phyloP scores from a whole-genome alignment of 2,888 invertebrate species.

The Masnerella sp. region DNA sequence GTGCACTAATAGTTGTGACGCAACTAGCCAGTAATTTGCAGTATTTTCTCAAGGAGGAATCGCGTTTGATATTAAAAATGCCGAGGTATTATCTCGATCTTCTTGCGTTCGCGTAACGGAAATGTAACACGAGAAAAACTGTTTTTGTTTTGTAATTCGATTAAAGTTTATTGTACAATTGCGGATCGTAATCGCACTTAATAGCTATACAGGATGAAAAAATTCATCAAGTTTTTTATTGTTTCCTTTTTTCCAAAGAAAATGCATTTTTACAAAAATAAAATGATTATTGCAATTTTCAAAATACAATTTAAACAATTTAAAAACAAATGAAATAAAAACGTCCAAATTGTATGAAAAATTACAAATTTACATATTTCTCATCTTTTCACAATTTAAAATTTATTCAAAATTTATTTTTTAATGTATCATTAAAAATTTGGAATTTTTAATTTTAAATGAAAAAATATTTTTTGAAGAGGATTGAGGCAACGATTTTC shows the following conservation, averaged over 20 bases:
- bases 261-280: too few relatives aligned
- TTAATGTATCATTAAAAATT: too few relatives aligned
- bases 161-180: conserved; percentile 33
- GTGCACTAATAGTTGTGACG: conserved; percentile 50
- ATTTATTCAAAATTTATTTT: too few relatives aligned
- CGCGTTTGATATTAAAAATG: conserved; percentile 47
- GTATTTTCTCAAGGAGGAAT: conserved; percentile 52
- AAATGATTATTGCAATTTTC: too few relatives aligned
- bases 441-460: too few relatives aligned
- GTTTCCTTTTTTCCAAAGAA: neutral
- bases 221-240: neutral
- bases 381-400: too few relatives aligned
- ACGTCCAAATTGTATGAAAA: too few relatives aligned
- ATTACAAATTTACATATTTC: too few relatives aligned
- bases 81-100: conserved; percentile 34
- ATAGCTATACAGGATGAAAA: neutral
- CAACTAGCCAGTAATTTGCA: conserved; percentile 48
- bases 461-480: too few relatives aligned
- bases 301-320: too few relatives aligned
- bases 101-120: conserved; percentile 26
- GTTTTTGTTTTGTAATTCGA: conserved; percentile 39
- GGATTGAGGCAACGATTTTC: too few relatives aligned
- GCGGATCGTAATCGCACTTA: conserved; percentile 20
- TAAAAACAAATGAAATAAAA: too few relatives aligned
- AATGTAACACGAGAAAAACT: conserved; percentile 29